phyloP scores from a whole-genome alignment of 2,797 vertebrate genomes.

The Tokudaia tokunoshimensis region DNA sequence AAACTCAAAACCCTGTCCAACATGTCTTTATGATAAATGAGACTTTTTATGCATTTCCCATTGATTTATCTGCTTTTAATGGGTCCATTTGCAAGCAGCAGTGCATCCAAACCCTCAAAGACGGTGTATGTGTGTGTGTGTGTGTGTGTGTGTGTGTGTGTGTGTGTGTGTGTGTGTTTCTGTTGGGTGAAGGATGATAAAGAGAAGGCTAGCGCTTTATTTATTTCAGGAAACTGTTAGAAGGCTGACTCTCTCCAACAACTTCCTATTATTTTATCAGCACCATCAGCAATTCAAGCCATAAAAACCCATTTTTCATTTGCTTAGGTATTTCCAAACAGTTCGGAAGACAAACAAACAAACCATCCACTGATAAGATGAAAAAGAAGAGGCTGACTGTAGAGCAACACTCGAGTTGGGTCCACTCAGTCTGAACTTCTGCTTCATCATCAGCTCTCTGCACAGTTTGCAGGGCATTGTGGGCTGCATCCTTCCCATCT shows the following conservation, averaged over 20 bases:
- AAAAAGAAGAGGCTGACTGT: not conserved
- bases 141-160: not conserved
- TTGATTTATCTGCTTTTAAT: constrained; percentile 84
- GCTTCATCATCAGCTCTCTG: not conserved
- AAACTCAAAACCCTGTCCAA: constrained; percentile 77
- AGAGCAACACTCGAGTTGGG: not conserved
- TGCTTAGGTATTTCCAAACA: constrained; percentile 49
- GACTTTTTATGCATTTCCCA: constrained; percentile 71
- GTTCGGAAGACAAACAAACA: not conserved
- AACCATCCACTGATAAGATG: not conserved
- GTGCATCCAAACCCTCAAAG: constrained; percentile 43
- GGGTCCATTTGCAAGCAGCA: constrained; percentile 15
- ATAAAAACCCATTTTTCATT: constrained; percentile 42
- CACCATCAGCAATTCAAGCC: not conserved
- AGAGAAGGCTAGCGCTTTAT: not conserved
- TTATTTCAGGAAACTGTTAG: constrained; percentile 22
- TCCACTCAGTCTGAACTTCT: not conserved
- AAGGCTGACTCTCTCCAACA: not conserved
- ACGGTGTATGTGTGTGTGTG: not conserved
- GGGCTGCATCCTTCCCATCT: not conserved
- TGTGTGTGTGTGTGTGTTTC: not conserved
- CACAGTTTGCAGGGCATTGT: not conserved
- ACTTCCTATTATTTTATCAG: constrained; percentile 11
- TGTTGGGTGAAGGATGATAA: not conserved
- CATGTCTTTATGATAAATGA: constrained; percentile 81